Evolutionary conservation across 2,797 vertebrate genomes (phyloP), one percentile per base, ranked within the genome.

Genomic region (Columba guinea): DNA sequence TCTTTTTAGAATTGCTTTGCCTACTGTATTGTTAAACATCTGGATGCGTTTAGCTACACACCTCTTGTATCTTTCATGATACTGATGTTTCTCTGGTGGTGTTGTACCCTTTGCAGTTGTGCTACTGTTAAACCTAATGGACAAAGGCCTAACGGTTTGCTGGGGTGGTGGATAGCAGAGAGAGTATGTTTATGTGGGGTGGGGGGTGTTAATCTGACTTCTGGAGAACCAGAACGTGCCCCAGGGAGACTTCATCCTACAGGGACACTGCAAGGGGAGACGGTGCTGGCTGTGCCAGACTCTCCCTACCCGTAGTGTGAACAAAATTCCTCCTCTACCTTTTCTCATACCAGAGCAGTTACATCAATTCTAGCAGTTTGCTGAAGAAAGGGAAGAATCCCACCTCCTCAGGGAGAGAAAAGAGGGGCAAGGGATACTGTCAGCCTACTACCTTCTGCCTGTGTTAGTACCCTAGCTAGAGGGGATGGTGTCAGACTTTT

Each of bases 221-320:
- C 27, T 68, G 49, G 56, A 78, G 59, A 44, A 16, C 32, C 27
- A 53, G 65, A 83, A 34, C 7, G 39, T 70, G n/a, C 34, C 6
- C 9, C 35, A 41, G 55, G 18, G 13, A 41, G 23, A 26, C 30
- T 27, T 21, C 30, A 10, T 52, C 35, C 13, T 63, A 6, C 6
- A 28, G 10, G 35, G 39, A 71, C 49, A 41, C 30, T 65, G 32
- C 44, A 59, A 46, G 37, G 20, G 77, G 41, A 73, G 52, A 21
- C 55, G 63, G 12, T 76, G 52, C 60, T 86, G 64, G 4, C 14
- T 77, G 10, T 52, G 64, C 32, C 7, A 24, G 8, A 32, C 4
- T n/a, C 2, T 8, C 9, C 9, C 5, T 3, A 9, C 5, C 27
- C 16, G 13, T 1, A 2, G 7, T 51, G 55, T 22, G 52, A 84